These are phyloP conservation scores for Melinaea menophilus DNA, from an alignment of 2,888 invertebrate species.

Conservation along the genomic window DNA sequence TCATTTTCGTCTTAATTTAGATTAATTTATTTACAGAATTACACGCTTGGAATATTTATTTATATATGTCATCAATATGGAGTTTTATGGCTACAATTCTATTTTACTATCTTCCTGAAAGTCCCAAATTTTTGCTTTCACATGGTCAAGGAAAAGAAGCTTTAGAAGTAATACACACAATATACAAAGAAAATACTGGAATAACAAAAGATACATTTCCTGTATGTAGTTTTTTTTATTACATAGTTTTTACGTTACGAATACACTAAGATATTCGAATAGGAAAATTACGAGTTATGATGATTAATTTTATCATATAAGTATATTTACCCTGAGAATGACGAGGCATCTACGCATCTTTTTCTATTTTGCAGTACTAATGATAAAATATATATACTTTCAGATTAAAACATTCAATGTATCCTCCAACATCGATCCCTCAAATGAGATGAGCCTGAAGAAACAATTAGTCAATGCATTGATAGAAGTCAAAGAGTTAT, in stretches of 20 bases:
- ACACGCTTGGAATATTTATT: conserved; percentile 55
- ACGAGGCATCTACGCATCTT: too few relatives aligned
- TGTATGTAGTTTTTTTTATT: conserved; percentile 36
- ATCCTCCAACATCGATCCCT: conserved; percentile 33
- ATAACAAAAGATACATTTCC: conserved; percentile 45
- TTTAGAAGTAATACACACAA: conserved; percentile 44
- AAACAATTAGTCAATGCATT: conserved; percentile 44
- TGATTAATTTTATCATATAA: too few relatives aligned
- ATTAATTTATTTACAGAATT: conserved; percentile 42
- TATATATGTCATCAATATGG: conserved; percentile 48
- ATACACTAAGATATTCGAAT: too few relatives aligned
- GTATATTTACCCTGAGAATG: too few relatives aligned
- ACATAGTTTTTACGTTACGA: neutral
- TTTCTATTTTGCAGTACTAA: neutral
- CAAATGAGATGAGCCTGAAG: conserved; percentile 39
- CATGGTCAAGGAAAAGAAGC: conserved; percentile 48
- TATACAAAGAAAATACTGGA: conserved; percentile 50
- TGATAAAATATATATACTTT: neutral
- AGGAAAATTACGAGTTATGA: neutral
- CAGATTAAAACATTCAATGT: conserved; percentile 40
- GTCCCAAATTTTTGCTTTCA: conserved; percentile 53
- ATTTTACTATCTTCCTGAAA: conserved; percentile 51
- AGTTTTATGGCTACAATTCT: conserved; percentile 46
- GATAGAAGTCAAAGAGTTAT: conserved; percentile 45
- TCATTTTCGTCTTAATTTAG: neutral